Percentiles rank a stretch among this genome's conserved stretches.
These are phyloP conservation scores for Gnathonemus echidnorhynchus DNA, from an alignment of 2,113 vertebrate genomes.

Conservation along the genomic window DNA sequence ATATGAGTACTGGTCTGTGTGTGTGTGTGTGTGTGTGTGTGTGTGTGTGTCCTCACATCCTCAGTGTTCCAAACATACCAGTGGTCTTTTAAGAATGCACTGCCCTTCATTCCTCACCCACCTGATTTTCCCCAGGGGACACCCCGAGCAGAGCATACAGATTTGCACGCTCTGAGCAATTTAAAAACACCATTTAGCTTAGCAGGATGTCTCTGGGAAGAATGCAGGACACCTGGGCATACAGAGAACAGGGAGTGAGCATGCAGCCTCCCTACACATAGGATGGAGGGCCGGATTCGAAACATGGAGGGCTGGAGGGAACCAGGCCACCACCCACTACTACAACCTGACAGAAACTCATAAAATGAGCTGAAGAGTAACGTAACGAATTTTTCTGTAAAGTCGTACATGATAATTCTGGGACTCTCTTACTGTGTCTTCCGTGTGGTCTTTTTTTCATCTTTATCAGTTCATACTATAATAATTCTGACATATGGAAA, in stretches of 20 bases:
- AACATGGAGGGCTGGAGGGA: background rate
- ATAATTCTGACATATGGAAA: slow-evolving; percentile 5
- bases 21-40: background rate
- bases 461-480: background rate
- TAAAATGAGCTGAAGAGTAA: background rate
- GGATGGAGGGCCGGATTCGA: background rate
- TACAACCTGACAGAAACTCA: background rate
- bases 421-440: background rate
- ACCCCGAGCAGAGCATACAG: background rate
- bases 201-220: background rate
- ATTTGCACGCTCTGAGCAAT: background rate
- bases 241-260: background rate
- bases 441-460: background rate
- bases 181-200: background rate
- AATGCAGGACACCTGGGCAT: background rate
- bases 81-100: background rate
- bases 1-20: too few relatives aligned
- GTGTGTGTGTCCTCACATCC: background rate
- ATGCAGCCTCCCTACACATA: background rate
- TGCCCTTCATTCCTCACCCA: background rate
- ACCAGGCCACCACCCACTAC: too few relatives aligned
- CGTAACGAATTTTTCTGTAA: background rate
- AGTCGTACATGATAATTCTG: background rate
- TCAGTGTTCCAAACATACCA: background rate
- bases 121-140: background rate